A percentile compares a stretch with the other conserved stretches of the same genome.
These are phyloP conservation scores for Pelodiscus sinensis DNA, from an alignment of 2,113 vertebrate genomes.

Conservation along the genomic window DNA sequence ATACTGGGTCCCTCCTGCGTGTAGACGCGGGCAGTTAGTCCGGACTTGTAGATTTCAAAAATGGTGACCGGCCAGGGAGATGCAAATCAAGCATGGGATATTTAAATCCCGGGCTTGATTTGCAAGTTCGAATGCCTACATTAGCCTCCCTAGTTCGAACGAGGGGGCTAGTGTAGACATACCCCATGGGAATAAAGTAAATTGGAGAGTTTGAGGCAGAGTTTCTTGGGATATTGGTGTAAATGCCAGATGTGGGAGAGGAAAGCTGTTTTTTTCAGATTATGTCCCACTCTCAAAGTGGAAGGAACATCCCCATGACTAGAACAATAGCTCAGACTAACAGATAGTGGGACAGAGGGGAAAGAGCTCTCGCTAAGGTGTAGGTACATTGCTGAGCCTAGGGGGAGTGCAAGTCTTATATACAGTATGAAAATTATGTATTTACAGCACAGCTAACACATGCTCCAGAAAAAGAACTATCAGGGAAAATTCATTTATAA, in stretches of 20 bases:
- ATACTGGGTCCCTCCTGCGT: too few species aligned
- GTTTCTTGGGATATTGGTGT: too few species aligned
- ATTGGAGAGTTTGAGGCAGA: background rate
- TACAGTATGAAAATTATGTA: conserved; percentile 13
- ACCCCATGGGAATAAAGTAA: background rate
- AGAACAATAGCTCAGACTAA: background rate
- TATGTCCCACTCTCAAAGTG: background rate
- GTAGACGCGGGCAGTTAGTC: too few species aligned
- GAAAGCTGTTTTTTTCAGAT: too few species aligned
- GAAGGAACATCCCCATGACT: background rate
- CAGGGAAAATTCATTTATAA: conserved; percentile 65
- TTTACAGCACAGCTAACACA: conserved; percentile 62
- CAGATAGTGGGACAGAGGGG: conserved; percentile 14
- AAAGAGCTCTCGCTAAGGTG: conserved; percentile 18
- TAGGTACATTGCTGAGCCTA: conserved; percentile 5
- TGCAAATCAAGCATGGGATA: too few species aligned
- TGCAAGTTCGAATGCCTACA: too few species aligned
- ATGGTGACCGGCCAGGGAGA: too few species aligned
- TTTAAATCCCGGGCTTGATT: too few species aligned
- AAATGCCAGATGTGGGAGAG: too few species aligned
- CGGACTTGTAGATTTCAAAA: too few species aligned
- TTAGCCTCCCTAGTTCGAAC: too few species aligned
- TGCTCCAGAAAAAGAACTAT: conserved; percentile 49
- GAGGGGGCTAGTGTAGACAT: too few species aligned
- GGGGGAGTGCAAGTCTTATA: background rate